Evolutionary conservation across 2,888 invertebrate species (phyloP).

Genomic region (Drosophila anomelani): DNA sequence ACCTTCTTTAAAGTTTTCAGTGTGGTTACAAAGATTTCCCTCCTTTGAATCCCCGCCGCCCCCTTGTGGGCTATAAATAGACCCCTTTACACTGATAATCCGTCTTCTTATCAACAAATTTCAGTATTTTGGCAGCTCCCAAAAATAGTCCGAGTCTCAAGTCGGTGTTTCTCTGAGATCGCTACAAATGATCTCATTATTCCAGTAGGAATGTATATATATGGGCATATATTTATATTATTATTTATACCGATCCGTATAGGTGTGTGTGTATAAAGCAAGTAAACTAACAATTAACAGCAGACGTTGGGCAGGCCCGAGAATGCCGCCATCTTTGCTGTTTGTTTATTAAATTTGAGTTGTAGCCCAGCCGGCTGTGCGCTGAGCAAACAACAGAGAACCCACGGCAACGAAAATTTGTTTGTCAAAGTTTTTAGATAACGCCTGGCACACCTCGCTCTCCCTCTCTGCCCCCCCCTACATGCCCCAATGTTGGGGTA

Average conservation of each 20-base stretch:
- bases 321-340: conserved; percentile 58
- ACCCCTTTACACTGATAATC: conserved; percentile 23
- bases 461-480: neutral
- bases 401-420: conserved; percentile 70
- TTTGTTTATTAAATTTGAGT: conserved; percentile 71
- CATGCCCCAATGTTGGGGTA: neutral
- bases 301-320: conserved; percentile 48
- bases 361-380: conserved; percentile 43
- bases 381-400: conserved; percentile 70
- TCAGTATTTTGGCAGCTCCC: conserved; percentile 41
- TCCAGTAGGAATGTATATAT: conserved; percentile 27
- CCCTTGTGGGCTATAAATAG: conserved; percentile 46
- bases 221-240: conserved; percentile 37
- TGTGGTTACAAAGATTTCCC: neutral
- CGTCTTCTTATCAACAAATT: conserved; percentile 48
- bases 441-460: conserved; percentile 49
- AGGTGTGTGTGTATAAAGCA: conserved; percentile 27
- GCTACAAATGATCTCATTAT: conserved; percentile 69
- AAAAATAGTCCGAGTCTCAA: conserved; percentile 29
- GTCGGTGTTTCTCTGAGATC: conserved; percentile 20
- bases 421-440: conserved; percentile 79
- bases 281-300: conserved; percentile 75
- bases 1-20: neutral
- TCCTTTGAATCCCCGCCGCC: neutral
- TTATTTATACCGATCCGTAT: conserved; percentile 23